Base-by-base conservation (phyloP, 1,140 invertebrate species). In the Eriocheir sinensis region DNA sequence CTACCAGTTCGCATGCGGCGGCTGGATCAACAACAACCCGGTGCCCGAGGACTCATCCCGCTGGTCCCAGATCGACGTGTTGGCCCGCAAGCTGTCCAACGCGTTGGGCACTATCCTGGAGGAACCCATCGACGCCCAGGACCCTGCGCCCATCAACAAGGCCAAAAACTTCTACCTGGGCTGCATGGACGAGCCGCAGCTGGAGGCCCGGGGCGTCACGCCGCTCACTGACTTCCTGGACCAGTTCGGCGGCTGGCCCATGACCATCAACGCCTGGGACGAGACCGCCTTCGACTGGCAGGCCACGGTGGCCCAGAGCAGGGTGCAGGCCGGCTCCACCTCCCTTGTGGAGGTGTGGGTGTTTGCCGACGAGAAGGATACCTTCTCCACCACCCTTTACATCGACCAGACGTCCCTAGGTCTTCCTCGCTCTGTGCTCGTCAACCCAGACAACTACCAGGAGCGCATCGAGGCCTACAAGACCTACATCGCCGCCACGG, bases 21-120 rank as follows among this genome's bases (percentile, higher is more conserved):
- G 97, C 12, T 98, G 97, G 98, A 97, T 97, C 92, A 96, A 97
- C 89, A 97, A 97, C 93, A 96, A 96, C 95, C 96, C 96, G n/a
- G 95, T 96, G 30, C 96, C 93, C 17, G 91, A 96, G 34, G 44
- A 83, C 44, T 79, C 96, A 85, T 95, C 95, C 15, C 85, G 90
- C 2, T 95, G 95, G 95, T 17, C 41, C 3, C 95, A 95, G 60
- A 94, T 95, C 41, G 86, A 93, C 32, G n/a, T 95, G 8, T 44
- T 95, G 30, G 93, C 89, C 17, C 30, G 34, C 27, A 91, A 95
- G 32, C 32, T 95, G 83, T 53, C 27, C 30, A 94, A 92, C 30
- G 95, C 95, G 32, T 30, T 95, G 0, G 92, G 93, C 44, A 40
- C 17, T 30, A 95, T 95, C 60, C 81, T 95, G 3, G 60, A 34